These are phyloP conservation scores for Nyctalus aviator DNA, from an alignment of 2,797 vertebrate genomes.

Conservation along the genomic window DNA sequence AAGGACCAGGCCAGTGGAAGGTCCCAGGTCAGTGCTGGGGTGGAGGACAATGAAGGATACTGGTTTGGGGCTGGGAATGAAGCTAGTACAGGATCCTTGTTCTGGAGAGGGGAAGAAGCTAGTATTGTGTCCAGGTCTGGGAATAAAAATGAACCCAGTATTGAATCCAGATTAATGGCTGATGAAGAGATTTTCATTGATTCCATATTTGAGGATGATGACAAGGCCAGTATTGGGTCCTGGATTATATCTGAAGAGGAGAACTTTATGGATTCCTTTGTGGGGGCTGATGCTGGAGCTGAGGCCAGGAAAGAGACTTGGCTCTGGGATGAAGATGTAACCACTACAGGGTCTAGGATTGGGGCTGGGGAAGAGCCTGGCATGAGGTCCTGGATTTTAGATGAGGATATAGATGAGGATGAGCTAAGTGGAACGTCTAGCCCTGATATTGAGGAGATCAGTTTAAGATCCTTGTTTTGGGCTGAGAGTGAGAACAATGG, in stretches of 20 bases:
- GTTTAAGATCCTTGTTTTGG: slow-evolving; percentile 81
- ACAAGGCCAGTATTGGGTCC: slow-evolving; percentile 35
- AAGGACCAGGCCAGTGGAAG: slow-evolving; percentile 63
- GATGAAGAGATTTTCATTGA: neutral
- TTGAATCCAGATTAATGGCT: slow-evolving; percentile 50
- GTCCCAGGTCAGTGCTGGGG: slow-evolving; percentile 64
- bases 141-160: slow-evolving; percentile 50
- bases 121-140: slow-evolving; percentile 33
- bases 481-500: slow-evolving; percentile 68
- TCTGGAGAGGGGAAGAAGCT: slow-evolving; percentile 64
- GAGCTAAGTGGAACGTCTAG: slow-evolving; percentile 74
- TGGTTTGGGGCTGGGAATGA: slow-evolving; percentile 75
- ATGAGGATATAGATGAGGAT: slow-evolving; percentile 59
- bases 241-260: slow-evolving; percentile 60
- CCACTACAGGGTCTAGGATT: slow-evolving; percentile 34
- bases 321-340: slow-evolving; percentile 62
- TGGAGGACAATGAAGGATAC: slow-evolving; percentile 66
- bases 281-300: neutral
- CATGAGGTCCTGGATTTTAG: slow-evolving; percentile 54
- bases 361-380: slow-evolving; percentile 3
- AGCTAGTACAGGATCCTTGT: slow-evolving; percentile 68
- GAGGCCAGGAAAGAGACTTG: slow-evolving; percentile 52
- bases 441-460: slow-evolving; percentile 82
- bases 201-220: slow-evolving; percentile 48
- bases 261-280: neutral